These are phyloP conservation scores for Andrena minutula DNA, from an alignment of 2,888 invertebrate species.

Conservation along the genomic window DNA sequence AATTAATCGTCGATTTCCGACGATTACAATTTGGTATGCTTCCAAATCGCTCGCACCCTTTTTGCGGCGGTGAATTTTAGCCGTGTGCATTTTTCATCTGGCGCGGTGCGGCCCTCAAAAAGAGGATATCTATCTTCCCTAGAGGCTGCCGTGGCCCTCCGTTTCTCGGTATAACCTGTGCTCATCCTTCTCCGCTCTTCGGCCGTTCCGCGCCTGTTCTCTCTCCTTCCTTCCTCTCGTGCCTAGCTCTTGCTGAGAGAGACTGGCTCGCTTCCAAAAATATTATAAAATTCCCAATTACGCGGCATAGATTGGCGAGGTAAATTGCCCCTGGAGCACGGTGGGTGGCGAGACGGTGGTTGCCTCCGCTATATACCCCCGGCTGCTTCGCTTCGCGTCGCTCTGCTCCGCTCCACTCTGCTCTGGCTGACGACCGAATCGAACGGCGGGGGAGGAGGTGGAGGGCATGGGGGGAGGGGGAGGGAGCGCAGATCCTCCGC, in stretches of 20 bases:
- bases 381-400: conserved; percentile 56
- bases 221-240: conserved; percentile 35
- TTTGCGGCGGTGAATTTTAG: conserved; percentile 83
- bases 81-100: conserved; percentile 83
- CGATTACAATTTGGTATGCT: conserved; percentile 84
- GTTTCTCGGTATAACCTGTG: conserved; percentile 65
- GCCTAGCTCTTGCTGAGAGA: conserved; percentile 64
- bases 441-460: conserved; percentile 29
- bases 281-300: conserved; percentile 85
- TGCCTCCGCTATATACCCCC: conserved; percentile 52
- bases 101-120: conserved; percentile 81
- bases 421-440: conserved; percentile 64
- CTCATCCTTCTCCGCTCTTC: conserved; percentile 64
- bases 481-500: conserved; percentile 69
- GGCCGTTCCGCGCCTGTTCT: conserved; percentile 48
- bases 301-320: conserved; percentile 83
- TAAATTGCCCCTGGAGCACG: conserved; percentile 81
- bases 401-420: conserved; percentile 54
- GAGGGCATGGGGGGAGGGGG: no score
- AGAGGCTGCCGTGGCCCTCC: conserved; percentile 76
- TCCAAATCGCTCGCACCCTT: conserved; percentile 83
- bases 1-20: conserved; percentile 84
- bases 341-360: conserved; percentile 71
- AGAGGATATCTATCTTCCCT: conserved; percentile 84
- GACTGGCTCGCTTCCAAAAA: conserved; percentile 84